Evolutionary conservation across 2,888 invertebrate species (phyloP), one percentile per base, ranked within the genome.

Genomic region (Polydrusus cervinus): DNA sequence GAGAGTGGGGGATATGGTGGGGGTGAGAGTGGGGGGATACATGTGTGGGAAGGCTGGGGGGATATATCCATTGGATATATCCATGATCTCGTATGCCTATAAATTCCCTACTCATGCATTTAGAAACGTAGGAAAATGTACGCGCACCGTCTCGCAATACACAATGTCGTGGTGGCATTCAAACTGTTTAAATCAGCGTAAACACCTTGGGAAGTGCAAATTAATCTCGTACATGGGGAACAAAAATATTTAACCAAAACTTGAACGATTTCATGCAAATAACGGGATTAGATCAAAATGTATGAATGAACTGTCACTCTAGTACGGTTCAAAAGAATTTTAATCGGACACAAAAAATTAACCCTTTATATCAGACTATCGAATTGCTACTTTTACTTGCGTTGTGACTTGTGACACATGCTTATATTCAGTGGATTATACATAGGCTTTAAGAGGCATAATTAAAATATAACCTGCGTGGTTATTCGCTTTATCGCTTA

Each of bases 201-300:
- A 83, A 83, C 82, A 83, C 83, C 83, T 83, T 83, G 79, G 79
- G 80, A 83, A 82, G 83, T 83, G 82, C 82, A 82, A 83, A 86
- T 86, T 86, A 86, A 86, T 86, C 85, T 83, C 69, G 78, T 75
- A 78, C 79, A 72, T 80, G 79, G 81, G 72, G 71, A 84, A 85
- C 85, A 85, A 85, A 86, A 85, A 85, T 85, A 82, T 82, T 80
- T 79, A 79, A 82, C 84, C 85, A 81, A 84, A 80, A 85, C 84
- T 84, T 82, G 84, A 85, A 81, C 82, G 85, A 82, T 84, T 84
- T 81, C 81, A 83, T 83, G 83, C 80, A 84, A 84, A 84, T 82
- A 80, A 83, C 79, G 80, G 79, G 83, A 82, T 82, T 79, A 79
- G 80, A 79, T 80, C 79, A 82, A 78, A 80, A 78, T 79, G 78